Evolutionary conservation across 2,113 vertebrate species (phyloP).

Genomic region (Daboia siamensis): DNA sequence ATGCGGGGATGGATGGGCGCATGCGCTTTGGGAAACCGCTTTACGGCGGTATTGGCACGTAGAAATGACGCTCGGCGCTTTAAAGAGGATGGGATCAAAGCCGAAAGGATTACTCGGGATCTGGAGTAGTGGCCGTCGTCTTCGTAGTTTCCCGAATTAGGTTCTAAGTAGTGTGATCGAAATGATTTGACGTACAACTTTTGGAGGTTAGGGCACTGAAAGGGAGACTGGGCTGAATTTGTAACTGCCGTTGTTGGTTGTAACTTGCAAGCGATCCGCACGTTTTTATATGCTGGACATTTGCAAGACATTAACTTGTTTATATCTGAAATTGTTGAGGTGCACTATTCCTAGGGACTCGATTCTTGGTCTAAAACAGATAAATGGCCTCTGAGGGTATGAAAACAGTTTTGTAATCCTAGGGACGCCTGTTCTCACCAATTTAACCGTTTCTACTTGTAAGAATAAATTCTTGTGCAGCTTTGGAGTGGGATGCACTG

Average conservation of each 20-base stretch:
- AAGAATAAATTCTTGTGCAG: too few species aligned
- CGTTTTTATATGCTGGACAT: not conserved
- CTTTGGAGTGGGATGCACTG: not conserved
- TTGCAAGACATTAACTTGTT: not conserved
- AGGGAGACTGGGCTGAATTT: not conserved
- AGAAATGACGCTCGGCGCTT: not conserved
- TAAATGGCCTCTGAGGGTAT: too few species aligned
- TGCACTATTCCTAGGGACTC: not conserved
- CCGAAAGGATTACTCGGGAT: not conserved
- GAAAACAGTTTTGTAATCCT: not conserved
- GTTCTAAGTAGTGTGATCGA: not conserved
- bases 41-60: conserved; percentile 26
- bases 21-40: not conserved
- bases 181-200: accelerated
- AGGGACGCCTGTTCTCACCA: not conserved
- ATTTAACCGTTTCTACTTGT: not conserved
- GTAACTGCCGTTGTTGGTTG: accelerated
- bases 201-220: not conserved
- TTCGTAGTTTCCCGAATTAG: not conserved
- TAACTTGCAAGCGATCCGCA: not conserved
- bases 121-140: not conserved
- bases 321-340: not conserved
- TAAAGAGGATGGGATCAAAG: not conserved
- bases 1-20: accelerated
- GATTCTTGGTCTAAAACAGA: not conserved